These are phyloP conservation scores for Ormyrus labotus DNA, from an alignment of 2,888 invertebrate genomes.

Conservation along the genomic window DNA sequence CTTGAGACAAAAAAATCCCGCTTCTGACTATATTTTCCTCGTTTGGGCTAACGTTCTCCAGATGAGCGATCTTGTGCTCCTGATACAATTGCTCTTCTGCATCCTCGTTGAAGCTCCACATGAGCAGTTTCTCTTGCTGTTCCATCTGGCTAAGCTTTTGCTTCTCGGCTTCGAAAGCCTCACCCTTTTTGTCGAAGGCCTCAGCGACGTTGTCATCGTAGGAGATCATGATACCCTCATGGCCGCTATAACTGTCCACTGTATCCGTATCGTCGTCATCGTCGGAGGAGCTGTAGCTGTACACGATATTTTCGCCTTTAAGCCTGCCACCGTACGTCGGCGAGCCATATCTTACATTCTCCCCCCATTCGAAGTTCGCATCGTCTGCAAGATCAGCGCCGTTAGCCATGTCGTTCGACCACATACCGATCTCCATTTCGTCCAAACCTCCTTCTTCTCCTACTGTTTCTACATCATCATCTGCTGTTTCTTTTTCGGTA, in stretches of 20 bases:
- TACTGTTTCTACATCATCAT: too few species aligned
- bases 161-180: conserved; percentile 63
- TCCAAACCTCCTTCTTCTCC: conserved; percentile 63
- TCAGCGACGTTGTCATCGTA: conserved; percentile 90
- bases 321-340: conserved; percentile 77
- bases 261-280: conserved; percentile 74
- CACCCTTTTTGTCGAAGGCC: conserved; percentile 82
- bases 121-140: conserved; percentile 66
- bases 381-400: neutral
- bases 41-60: conserved; percentile 74
- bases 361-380: conserved; percentile 65
- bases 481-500: too few species aligned
- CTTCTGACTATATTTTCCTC: conserved; percentile 75
- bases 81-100: conserved; percentile 61
- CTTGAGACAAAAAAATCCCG: conserved; percentile 65
- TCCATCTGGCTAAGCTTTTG: conserved; percentile 65
- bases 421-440: conserved; percentile 91
- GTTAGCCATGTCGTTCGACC: conserved; percentile 92
- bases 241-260: conserved; percentile 9
- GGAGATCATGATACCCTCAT: conserved; percentile 83
- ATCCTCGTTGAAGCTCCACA: conserved; percentile 62
- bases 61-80: conserved; percentile 70
- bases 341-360: conserved; percentile 77
- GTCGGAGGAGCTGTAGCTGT: conserved; percentile 72
- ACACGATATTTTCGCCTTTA: conserved; percentile 72